Base-by-base conservation (phyloP, 2,888 invertebrate genomes). In the Euclidia mi region DNA sequence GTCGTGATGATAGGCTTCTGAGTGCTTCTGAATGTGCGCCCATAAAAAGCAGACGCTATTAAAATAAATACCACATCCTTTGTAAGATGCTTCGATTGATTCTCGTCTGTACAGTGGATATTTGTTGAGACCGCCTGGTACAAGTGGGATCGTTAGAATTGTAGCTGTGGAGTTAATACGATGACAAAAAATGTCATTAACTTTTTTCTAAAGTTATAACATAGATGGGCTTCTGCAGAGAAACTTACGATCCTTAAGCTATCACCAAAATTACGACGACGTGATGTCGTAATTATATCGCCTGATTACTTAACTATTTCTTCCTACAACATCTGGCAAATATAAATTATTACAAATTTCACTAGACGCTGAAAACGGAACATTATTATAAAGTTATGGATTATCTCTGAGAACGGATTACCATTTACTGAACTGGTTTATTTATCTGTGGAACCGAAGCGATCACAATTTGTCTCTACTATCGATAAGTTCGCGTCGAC, bases 391-490 rank as follows among this genome's bases (percentile, higher is more conserved):
- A 59, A 35, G 32, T 45, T 25, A 10, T 43, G 29, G 28, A 48
- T 51, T 51, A 52, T 48, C 40, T 35, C 47, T 48, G 25, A 44
- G 29, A 56, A 57, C 40, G 20, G 42, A 44, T 53, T 53, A 53
- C 52, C 40, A 66, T 53, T 58, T 51, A 56, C 56, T 44, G 44
- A 73, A 71, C 60, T 47, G 51, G 68, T 72, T 67, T 58, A 52
- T 38, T 46, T 56, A 65, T 60, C 53, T 56, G 47, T 58, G 53
- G 56, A 62, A 43, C 28, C 40, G 37, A 62, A 64, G 64, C 71
- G 43, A 58, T 71, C 52, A 74, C 65, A 76, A 79, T 82, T 79
- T 80, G 76, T 77, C 75, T 60, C 37, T 35, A 50, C 50, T 60
- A 56, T 67, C 60, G 60, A 70, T 76, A 34, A 34, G 34, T 34